phyloP scores from a whole-genome alignment of 2,888 invertebrate genomes.

The Drosophila acutilabella region DNA sequence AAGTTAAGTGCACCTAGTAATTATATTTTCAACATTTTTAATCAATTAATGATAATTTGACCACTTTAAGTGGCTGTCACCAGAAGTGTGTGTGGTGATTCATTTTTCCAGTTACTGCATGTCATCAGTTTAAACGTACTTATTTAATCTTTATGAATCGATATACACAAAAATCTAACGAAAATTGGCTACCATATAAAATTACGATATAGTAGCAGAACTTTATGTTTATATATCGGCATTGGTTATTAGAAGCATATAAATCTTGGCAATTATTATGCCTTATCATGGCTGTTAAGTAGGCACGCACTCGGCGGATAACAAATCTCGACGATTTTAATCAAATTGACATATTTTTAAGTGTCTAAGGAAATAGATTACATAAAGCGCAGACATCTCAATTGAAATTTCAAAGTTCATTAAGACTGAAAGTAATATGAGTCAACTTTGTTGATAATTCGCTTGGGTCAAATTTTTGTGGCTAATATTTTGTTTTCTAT shows the following conservation, averaged over 20 bases:
- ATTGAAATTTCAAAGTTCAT: conserved; percentile 34
- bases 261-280: conserved; percentile 30
- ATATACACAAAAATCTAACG: background rate
- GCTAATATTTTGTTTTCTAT: background rate
- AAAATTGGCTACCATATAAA: conserved; percentile 25
- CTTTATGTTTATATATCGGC: conserved; percentile 50
- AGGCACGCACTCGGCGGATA: conserved; percentile 15
- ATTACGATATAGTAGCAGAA: conserved; percentile 37
- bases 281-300: conserved; percentile 29
- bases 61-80: conserved; percentile 5
- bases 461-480: conserved; percentile 3
- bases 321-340: conserved; percentile 36
- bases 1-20: too few species aligned
- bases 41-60: conserved; percentile 13
- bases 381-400: conserved; percentile 16
- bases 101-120: conserved; percentile 18
- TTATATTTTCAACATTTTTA: background rate
- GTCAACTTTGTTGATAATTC: conserved; percentile 15
- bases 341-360: conserved; percentile 16
- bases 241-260: conserved; percentile 42
- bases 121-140: background rate
- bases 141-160: conserved; percentile 28
- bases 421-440: conserved; percentile 9
- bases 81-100: conserved; percentile 24
- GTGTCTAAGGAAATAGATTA: conserved; percentile 33